phyloP scores from a whole-genome alignment of 2,797 vertebrate genomes.

The Enteromius thamalakanensis region DNA sequence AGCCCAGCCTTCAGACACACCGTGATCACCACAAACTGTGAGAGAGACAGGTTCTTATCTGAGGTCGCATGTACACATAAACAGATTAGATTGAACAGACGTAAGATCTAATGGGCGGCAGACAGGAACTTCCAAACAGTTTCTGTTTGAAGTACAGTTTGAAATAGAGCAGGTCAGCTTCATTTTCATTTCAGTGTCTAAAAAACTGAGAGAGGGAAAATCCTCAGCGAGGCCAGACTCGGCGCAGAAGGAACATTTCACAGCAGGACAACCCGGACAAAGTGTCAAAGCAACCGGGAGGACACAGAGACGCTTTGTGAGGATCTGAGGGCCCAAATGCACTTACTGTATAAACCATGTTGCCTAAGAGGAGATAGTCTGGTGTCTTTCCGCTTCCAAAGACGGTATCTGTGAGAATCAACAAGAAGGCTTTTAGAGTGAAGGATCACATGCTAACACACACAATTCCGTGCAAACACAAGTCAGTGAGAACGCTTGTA shows the following conservation, averaged over 20 bases:
- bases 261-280: slow-evolving; percentile 31
- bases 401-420: slow-evolving; percentile 84
- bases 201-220: not conserved
- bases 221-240: not conserved
- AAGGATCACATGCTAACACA: slow-evolving; percentile 29
- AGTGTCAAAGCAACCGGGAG: slow-evolving; percentile 37
- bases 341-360: slow-evolving; percentile 99
- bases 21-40: slow-evolving; percentile 97
- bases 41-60: slow-evolving; percentile 44
- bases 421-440: slow-evolving; percentile 61
- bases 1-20: slow-evolving; percentile 98
- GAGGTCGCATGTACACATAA: slow-evolving; percentile 21
- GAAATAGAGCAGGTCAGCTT: slow-evolving; percentile 13
- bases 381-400: slow-evolving; percentile 94
- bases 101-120: not conserved
- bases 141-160: slow-evolving; percentile 28
- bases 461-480: slow-evolving; percentile 18
- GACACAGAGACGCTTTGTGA: slow-evolving; percentile 47
- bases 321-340: slow-evolving; percentile 25
- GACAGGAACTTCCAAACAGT: slow-evolving; percentile 22
- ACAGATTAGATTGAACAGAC: slow-evolving; percentile 14
- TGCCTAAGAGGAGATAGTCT: slow-evolving; percentile 96
- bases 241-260: slow-evolving; percentile 34
- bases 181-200: slow-evolving; percentile 12
- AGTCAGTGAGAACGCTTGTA: slow-evolving; percentile 45